Evolutionary conservation across 1,140 invertebrate genomes (phyloP), one percentile per base, ranked within the genome.

Genomic region (Hormaphis cornu): DNA sequence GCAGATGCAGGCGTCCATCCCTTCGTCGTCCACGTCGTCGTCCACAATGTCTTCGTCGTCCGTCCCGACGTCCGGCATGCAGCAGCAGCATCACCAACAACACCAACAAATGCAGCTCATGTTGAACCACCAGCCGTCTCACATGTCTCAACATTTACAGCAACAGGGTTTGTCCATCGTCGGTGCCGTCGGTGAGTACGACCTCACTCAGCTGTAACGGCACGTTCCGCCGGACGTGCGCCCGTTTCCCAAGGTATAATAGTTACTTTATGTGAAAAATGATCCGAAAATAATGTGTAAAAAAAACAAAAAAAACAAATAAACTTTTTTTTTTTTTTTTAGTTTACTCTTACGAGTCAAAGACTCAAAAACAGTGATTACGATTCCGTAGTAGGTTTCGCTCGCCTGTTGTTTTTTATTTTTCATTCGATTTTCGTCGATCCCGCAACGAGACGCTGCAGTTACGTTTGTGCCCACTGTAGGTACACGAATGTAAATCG

Each of bases 1-100:
- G 20, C 44, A 46, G 7, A 58, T 58, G 54, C 2, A 33, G 33
- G 20, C 54, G 16, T 20, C 26, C n/a, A 30, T 53, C 16, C 33
- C 54, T 20, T 58, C 54, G 54, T 58, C 54, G 20, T 58, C 54
- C 6, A 58, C 54, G 20, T 58, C 54, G 14, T 58, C 54, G 10
- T 58, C 54, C n/a, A n/a, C n/a, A n/a, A n/a, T n/a, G n/a, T 54
- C 52, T 10, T 58, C 54, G 35, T 58, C 54, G 14, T 58, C 54
- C 14, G 30, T 35, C 18, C 63, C 72, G n/a, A 18, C 69, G 14
- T 24, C 63, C 7, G 30, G 61, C 46, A 69, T 73, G 53, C 59
- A 63, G 8, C 71, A 73, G 35, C 71, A 76, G 54, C 74, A 77
- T 8, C 76, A 63, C 8, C 46, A 48, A 33, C 59, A 66, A 3